Percentiles rank a stretch among this genome's conserved stretches.
Conservation (phyloP, 2,888 invertebrate genomes). For the Herminia tarsipennalis region DNA sequence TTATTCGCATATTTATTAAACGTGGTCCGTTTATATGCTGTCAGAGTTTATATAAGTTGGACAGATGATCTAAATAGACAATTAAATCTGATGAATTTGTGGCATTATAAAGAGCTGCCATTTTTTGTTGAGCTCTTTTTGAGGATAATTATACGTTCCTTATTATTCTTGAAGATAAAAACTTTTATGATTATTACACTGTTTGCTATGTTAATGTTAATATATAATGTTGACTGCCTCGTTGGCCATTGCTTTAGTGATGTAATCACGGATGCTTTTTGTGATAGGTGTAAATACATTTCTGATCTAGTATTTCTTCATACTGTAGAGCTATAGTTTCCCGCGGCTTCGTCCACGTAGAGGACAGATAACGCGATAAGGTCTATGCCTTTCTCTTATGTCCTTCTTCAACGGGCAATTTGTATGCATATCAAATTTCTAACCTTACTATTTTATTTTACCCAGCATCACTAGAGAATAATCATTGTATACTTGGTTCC, state of each 20-base stretch:
- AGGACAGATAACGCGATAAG: too few species aligned
- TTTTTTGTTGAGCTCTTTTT: conserved; percentile 6
- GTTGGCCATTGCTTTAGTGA: background rate
- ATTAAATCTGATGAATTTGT: conserved; percentile 14
- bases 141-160: conserved; percentile 13
- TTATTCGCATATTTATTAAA: too few species aligned
- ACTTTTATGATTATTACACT: conserved; percentile 1
- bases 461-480: too few species aligned
- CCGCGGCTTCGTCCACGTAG: too few species aligned
- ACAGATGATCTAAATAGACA: conserved; percentile 37
- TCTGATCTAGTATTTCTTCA: background rate
- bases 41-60: too few species aligned
- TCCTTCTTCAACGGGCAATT: too few species aligned
- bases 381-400: too few species aligned
- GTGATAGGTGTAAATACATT: background rate
- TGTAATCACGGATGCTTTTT: background rate
- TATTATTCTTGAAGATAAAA: conserved; percentile 4
- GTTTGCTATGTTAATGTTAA: conserved; percentile 5
- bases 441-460: too few species aligned
- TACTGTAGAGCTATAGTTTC: background rate
- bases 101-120: conserved; percentile 11
- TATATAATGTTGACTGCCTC: background rate
- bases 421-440: too few species aligned
- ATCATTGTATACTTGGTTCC: background rate
- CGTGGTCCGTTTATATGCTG: too few species aligned